Percentiles rank a stretch among this genome's conserved stretches.
phyloP scores from a whole-genome alignment of 2,888 invertebrate species.

The Agonopterix arenella region DNA sequence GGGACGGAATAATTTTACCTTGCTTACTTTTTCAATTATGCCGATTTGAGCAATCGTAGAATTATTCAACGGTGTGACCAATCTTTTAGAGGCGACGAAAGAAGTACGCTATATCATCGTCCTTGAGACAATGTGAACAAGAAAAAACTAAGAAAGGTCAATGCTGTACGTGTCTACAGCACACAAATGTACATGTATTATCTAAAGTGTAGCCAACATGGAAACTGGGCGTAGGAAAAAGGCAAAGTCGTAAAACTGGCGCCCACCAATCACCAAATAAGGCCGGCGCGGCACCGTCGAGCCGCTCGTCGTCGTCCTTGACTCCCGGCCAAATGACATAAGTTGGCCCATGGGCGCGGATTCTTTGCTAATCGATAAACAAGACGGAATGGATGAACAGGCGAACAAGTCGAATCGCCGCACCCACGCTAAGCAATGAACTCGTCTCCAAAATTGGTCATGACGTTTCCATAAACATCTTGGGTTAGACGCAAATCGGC shows the following conservation, averaged over 20 bases:
- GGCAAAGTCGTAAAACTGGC: slow-evolving; percentile 74
- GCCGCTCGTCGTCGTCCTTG: slow-evolving; percentile 66
- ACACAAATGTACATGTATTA: slow-evolving; percentile 48
- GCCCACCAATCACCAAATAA: slow-evolving; percentile 75
- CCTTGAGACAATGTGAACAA: slow-evolving; percentile 39
- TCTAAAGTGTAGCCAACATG: slow-evolving; percentile 56
- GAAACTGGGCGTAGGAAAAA: slow-evolving; percentile 67
- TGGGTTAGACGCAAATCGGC: slow-evolving; percentile 17
- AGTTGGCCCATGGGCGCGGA: slow-evolving; percentile 74
- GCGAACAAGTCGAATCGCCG: slow-evolving; percentile 45
- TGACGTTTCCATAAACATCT: slow-evolving; percentile 49
- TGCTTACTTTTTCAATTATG: slow-evolving; percentile 2
- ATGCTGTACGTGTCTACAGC: slow-evolving; percentile 41
- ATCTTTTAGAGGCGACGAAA: slow-evolving; percentile 24
- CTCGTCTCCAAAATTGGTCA: slow-evolving; percentile 48
- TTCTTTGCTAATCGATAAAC: slow-evolving; percentile 71
- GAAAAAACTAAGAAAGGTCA: slow-evolving; percentile 43
- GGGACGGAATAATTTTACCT: no score
- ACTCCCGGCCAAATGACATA: slow-evolving; percentile 75
- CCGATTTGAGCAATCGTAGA: neutral
- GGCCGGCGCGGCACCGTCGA: slow-evolving; percentile 63
- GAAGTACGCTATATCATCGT: slow-evolving; percentile 26
- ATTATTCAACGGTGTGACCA: slow-evolving; percentile 22
- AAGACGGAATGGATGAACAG: slow-evolving; percentile 61
- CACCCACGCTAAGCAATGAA: slow-evolving; percentile 61